Evolutionary conservation across 2,797 vertebrate genomes (phyloP).

Genomic region (Aphelocoma californica): DNA sequence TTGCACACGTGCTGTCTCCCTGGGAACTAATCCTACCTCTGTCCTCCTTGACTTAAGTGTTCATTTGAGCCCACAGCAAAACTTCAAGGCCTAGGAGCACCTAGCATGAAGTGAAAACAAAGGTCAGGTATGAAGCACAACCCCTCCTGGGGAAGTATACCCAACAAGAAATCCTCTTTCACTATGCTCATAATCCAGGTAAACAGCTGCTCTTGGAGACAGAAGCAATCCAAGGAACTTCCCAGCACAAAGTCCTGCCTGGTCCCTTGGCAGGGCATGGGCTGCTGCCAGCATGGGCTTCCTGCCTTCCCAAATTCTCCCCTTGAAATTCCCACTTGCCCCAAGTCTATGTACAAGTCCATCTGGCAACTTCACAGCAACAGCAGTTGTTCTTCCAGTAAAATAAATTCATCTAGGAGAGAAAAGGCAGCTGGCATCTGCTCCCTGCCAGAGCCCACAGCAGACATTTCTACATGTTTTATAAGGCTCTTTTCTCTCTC

Average conservation of each 20-base stretch:
- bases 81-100: neutral
- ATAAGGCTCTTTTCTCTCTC: neutral
- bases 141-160: neutral
- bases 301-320: neutral
- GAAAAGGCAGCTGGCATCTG: conserved; percentile 33
- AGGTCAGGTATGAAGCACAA: neutral
- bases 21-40: neutral
- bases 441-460: neutral
- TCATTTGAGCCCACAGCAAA: neutral
- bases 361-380: neutral
- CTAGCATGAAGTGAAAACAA: neutral
- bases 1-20: neutral
- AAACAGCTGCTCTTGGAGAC: neutral
- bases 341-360: neutral
- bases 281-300: neutral
- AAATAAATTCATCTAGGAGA: neutral
- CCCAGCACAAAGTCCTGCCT: neutral
- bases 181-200: neutral
- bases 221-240: neutral
- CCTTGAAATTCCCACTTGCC: neutral
- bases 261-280: neutral
- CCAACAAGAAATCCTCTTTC: neutral
- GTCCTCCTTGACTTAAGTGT: neutral
- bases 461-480: neutral
- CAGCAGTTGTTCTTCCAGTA: conserved; percentile 7